Evolutionary conservation across 2,888 invertebrate genomes (phyloP), one percentile per base, ranked within the genome.

Genomic region (Xiphydria camelus): DNA sequence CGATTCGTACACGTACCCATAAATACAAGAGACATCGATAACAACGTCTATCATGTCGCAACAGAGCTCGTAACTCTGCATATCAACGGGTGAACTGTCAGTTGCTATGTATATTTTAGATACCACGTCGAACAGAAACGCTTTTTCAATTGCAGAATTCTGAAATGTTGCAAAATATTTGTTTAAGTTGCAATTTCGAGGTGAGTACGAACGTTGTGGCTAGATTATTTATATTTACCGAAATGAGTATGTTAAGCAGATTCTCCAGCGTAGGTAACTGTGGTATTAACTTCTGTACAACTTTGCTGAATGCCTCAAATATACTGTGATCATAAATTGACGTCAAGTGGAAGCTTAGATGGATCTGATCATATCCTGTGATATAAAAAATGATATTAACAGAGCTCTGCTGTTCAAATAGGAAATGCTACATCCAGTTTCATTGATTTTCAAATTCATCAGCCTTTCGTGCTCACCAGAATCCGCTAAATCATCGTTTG

Each of bases 1-100:
- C n/a, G n/a, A n/a, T n/a, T n/a, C n/a, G n/a, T n/a, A n/a, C 26
- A 12, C 73, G 76, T 78, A 89, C 93, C 98, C 97, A 79, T 99
- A 99, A 77, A 99, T 99, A 79, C 94, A 94, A 5, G 98, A 97
- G 48, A 99, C 88, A 80, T 99, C 99, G 62, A 98, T 94, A 43
- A 98, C 96, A 39, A 99, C 96, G 81, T 99, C 99, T 64, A 99
- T 99, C 98, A 99, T 99, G 80, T 99, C 99, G 81, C 99, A 99
- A 79, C 99, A 99, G 26, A 99, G 80, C 78, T 99, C 99, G 73
- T 99, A 99, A 68, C 94, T 94, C 78, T 98, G 97, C 98, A 99
- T 98, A 75, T 99, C 99, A 4, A 99, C 98, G 2, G 98, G 98
- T 7, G 95, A 94, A 59, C 94, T 94, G 78, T 99, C 99, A 1